A percentile compares a stretch with the other conserved stretches of the same genome.
Conservation (phyloP, 2,113 vertebrate species). For the Hucho hucho region DNA sequence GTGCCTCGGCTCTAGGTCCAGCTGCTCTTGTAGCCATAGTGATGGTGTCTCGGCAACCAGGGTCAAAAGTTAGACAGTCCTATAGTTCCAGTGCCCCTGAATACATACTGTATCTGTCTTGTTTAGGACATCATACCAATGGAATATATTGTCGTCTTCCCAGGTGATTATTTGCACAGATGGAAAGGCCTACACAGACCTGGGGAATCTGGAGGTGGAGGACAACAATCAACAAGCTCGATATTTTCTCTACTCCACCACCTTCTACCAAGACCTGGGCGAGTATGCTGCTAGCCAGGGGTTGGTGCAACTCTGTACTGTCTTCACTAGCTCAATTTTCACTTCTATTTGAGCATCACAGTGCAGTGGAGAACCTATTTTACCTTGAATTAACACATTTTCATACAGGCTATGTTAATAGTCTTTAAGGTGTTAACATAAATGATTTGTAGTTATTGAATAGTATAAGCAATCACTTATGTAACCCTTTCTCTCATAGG, state of each 20-base stretch:
- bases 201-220: conserved; percentile 72
- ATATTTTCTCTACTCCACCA: conserved; percentile 63
- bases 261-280: conserved; percentile 75
- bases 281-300: conserved; percentile 66
- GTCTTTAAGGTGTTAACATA: too few relatives aligned
- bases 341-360: not conserved
- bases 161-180: conserved; percentile 80
- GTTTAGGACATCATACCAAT: not conserved
- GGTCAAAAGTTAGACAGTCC: conserved; percentile 67
- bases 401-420: too few relatives aligned
- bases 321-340: not conserved
- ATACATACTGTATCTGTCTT: not conserved
- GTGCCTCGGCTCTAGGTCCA: conserved; percentile 73
- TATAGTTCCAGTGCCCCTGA: not conserved
- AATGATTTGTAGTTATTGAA: too few relatives aligned
- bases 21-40: conserved; percentile 72
- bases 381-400: too few relatives aligned
- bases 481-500: conserved; percentile 45
- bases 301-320: conserved; percentile 45
- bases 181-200: conserved; percentile 72
- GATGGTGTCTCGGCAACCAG: conserved; percentile 72
- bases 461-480: not conserved
- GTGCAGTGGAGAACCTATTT: too few relatives aligned
- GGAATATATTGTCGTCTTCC: conserved; percentile 21
- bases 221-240: conserved; percentile 49